Base-by-base conservation (phyloP, 2,888 invertebrate genomes). In the Hecatera dysodea region DNA sequence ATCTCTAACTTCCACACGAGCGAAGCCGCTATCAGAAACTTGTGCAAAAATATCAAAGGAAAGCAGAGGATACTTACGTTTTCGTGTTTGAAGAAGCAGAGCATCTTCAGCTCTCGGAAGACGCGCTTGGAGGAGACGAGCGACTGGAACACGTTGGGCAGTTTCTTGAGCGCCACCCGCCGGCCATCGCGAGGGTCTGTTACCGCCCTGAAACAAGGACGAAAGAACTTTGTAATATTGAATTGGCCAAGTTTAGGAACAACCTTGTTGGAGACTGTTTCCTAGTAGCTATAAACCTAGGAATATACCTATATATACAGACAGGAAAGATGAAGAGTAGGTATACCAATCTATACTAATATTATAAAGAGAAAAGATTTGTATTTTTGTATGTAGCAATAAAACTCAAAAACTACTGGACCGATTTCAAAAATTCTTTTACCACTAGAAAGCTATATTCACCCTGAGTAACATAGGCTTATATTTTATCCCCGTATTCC, bases 111-210 rank as follows among this genome's bases (percentile, higher is more conserved):
- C 96, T 99, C 99, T 87, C 99, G 97, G 96, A 99, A 99, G 89
- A 99, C 99, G 90, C 99, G 97, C 94, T 99, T 99, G 93, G 99
- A 99, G 90, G 99, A 99, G 90, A 99, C 99, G 93, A 99, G 97
- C 92, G 99, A 99, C 96, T 99, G 99, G 97, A 99, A 99, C 95
- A 99, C 99, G 97, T 99, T 99, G 87, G 99, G 99, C 97, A 99
- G 98, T 97, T 99, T 99, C 97, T 99, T 99, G 90, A 99, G 97
- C 86, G 99, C 99, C 89, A 99, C 99, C 91, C 99, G 97, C 93
- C 99, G 98, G 87, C 99, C 99, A 96, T 99, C 99, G 89, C 99
- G 97, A 33, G 99, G 99, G 97, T 99, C 99, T 92, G 99, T 99
- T 90, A 99, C 99, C 87, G 99, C 99, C 99, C 99, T 99, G 97